Percentiles rank a stretch among this genome's conserved stretches.
These are phyloP conservation scores for Phanerotoma sp. DNA, from an alignment of 2,888 invertebrate genomes.

Conservation along the genomic window DNA sequence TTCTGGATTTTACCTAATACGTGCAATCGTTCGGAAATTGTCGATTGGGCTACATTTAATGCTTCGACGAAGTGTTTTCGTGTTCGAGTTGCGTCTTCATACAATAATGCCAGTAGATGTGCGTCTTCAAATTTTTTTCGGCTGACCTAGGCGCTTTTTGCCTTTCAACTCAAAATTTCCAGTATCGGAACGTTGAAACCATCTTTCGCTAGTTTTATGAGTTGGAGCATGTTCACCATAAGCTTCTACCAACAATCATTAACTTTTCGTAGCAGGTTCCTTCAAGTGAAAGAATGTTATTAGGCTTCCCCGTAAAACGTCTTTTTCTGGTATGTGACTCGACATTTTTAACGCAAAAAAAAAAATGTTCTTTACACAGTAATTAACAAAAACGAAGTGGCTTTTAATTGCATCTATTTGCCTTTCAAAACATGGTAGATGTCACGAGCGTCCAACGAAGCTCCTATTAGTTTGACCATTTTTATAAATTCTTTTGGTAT, in stretches of 20 bases:
- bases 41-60: conserved; percentile 30
- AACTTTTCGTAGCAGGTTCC: no score
- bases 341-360: no score
- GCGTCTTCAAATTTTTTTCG: neutral
- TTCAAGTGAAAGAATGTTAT: no score
- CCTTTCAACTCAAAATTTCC: conserved; percentile 24
- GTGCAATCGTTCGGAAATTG: conserved; percentile 34
- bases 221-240: conserved; percentile 9
- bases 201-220: conserved; percentile 12
- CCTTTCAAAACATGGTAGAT: no score
- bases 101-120: conserved; percentile 27
- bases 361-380: no score
- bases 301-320: no score
- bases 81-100: conserved; percentile 28
- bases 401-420: no score
- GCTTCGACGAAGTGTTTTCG: conserved; percentile 20
- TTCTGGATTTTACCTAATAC: conserved; percentile 37
- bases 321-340: no score
- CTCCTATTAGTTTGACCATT: no score
- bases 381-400: no score
- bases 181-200: conserved; percentile 30
- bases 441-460: no score
- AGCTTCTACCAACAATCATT: neutral
- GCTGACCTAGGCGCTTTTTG: neutral
- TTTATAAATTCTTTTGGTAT: no score